Percentiles rank a stretch among this genome's conserved stretches.
Evolutionary conservation across 2,888 invertebrate species (phyloP).

Genomic region (Molanna angustata): DNA sequence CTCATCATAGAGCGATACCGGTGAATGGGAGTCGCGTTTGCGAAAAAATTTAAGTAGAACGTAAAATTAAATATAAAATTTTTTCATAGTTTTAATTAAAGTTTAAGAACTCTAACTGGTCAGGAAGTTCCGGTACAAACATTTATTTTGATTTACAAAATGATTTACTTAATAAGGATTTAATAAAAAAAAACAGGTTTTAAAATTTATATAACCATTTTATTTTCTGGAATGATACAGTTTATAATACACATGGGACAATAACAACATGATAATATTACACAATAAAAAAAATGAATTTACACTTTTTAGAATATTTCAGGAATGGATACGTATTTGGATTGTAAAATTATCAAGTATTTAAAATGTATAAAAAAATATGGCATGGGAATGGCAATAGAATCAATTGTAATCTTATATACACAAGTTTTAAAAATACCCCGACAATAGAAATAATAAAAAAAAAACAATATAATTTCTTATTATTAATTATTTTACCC

Average conservation of each 20-base stretch:
- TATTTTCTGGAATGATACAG: constrained; percentile 30
- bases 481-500: no score
- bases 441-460: constrained; percentile 27
- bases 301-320: constrained; percentile 9
- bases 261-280: constrained; percentile 16
- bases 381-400: constrained; percentile 31
- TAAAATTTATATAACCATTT: constrained; percentile 12
- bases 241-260: constrained; percentile 28
- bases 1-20: no score
- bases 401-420: no score
- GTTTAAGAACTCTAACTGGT: no score
- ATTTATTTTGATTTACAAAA: no score
- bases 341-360: constrained; percentile 14
- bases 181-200: constrained; percentile 1
- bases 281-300: constrained; percentile 10
- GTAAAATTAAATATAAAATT: no score
- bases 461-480: constrained; percentile 23
- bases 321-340: constrained; percentile 10
- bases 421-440: constrained; percentile 24
- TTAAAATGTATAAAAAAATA: constrained; percentile 27
- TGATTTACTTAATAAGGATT: no score
- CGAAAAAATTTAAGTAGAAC: no score
- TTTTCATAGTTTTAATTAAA: no score
- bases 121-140: no score
- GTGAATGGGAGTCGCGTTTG: no score